Conservation (phyloP, 2,888 invertebrate genomes). For the Coelinius sp. region DNA sequence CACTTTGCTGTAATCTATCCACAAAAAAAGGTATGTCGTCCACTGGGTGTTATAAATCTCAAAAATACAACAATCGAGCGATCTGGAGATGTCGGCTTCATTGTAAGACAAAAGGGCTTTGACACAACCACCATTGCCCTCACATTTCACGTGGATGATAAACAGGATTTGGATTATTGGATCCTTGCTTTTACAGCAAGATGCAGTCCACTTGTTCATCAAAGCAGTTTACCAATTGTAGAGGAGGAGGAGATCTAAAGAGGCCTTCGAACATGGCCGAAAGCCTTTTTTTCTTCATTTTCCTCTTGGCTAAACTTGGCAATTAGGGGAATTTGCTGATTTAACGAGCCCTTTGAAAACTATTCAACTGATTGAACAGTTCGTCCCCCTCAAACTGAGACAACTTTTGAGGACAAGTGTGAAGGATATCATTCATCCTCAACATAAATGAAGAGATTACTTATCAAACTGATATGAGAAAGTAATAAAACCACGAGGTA, state of each 20-base stretch:
- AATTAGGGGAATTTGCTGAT: slow-evolving; percentile 10
- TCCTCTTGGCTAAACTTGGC: slow-evolving; percentile 32
- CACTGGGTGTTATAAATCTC: slow-evolving; percentile 76
- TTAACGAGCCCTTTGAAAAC: background rate
- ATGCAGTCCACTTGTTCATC: slow-evolving; percentile 72
- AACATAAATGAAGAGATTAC: background rate
- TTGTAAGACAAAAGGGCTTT: slow-evolving; percentile 76
- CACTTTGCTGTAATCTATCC: slow-evolving; percentile 79
- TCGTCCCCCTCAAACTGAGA: background rate
- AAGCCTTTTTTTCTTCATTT: slow-evolving; percentile 43
- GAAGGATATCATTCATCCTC: background rate
- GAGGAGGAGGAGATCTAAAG: slow-evolving; percentile 75
- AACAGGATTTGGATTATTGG: slow-evolving; percentile 76
- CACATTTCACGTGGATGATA: slow-evolving; percentile 75
- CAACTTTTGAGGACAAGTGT: background rate
- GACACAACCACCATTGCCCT: slow-evolving; percentile 75
- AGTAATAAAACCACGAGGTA: background rate
- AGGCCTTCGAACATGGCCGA: slow-evolving; percentile 45
- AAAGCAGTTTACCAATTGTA: slow-evolving; percentile 75
- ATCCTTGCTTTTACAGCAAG: slow-evolving; percentile 74
- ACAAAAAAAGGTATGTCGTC: slow-evolving; percentile 76
- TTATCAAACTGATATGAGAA: background rate
- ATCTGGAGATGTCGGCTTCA: slow-evolving; percentile 73
- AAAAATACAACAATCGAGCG: slow-evolving; percentile 76
- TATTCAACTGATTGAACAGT: background rate